Evolutionary conservation across 2,797 vertebrate genomes (phyloP).

Genomic region (Sandelia bainsii): DNA sequence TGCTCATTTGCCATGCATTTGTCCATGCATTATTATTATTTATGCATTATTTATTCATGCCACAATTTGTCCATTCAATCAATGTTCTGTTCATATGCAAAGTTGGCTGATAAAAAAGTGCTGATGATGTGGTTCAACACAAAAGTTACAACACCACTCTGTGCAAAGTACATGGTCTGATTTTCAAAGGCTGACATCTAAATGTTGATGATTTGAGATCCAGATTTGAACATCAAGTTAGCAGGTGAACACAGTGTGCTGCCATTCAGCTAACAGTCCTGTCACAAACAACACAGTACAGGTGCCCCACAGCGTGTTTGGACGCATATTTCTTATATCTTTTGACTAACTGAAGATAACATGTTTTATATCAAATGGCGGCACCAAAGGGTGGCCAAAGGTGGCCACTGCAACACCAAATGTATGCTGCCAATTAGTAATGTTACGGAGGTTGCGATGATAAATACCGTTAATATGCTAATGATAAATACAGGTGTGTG

Average conservation of each 20-base stretch:
- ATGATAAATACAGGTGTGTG: too few species aligned
- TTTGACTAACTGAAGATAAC: neutral
- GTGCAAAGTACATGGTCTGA: neutral
- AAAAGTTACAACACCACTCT: neutral
- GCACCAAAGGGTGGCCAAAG: too few species aligned
- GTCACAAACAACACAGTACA: neutral
- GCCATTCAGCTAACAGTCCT: neutral
- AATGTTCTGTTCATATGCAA: conserved; percentile 38
- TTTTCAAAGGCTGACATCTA: neutral
- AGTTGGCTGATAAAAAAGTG: conserved; percentile 27
- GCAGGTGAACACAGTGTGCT: neutral
- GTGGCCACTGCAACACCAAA: too few species aligned
- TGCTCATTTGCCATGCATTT: conserved; percentile 41
- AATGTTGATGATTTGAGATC: neutral
- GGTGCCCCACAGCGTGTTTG: neutral
- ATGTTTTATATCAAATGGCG: neutral
- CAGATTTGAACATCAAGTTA: neutral
- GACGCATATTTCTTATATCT: neutral
- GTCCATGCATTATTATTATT: conserved; percentile 9
- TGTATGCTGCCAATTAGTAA: too few species aligned
- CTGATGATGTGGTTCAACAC: conserved; percentile 12
- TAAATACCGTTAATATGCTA: too few species aligned
- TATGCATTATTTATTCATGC: conserved; percentile 18
- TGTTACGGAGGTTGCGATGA: too few species aligned
- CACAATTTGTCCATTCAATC: conserved; percentile 40